Conservation (phyloP, 2,113 vertebrate species). For the Silurus meridionalis region DNA sequence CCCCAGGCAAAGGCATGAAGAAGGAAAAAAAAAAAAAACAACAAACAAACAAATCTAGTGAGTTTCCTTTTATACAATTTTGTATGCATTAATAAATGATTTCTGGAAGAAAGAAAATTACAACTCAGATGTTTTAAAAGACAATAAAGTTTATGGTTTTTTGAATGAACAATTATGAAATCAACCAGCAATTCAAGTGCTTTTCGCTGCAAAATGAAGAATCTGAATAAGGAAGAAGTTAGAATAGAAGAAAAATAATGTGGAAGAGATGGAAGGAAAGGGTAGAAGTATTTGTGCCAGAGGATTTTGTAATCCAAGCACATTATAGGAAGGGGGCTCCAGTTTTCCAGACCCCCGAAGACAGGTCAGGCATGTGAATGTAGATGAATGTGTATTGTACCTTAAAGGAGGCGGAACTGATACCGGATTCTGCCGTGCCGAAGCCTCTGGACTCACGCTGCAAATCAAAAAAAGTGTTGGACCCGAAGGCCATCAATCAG, state of each 20-base stretch:
- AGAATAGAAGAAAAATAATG: background rate
- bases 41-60: slow-evolving; percentile 50
- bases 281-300: background rate
- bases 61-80: slow-evolving; percentile 53
- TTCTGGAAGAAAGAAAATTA: background rate
- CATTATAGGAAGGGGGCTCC: slow-evolving; percentile 16
- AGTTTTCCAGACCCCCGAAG: slow-evolving; percentile 26
- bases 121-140: background rate
- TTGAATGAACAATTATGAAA: background rate
- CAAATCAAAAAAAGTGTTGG: slow-evolving; percentile 67
- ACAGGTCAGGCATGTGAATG: slow-evolving; percentile 23
- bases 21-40: slow-evolving; percentile 78
- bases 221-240: background rate
- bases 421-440: slow-evolving; percentile 82
- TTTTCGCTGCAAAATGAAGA: slow-evolving; percentile 6
- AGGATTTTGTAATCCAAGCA: background rate
- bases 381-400: slow-evolving; percentile 67
- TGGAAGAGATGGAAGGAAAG: background rate
- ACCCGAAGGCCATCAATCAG: slow-evolving; percentile 53
- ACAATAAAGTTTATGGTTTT: background rate
- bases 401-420: slow-evolving; percentile 84
- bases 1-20: slow-evolving; percentile 87
- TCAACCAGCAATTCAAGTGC: background rate
- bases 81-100: background rate
- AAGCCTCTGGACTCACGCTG: slow-evolving; percentile 80